Percentiles rank a stretch among this genome's conserved stretches.
Conservation (phyloP, 92 coral and sea anemone genomes). For the Epizoanthus rinbou region DNA sequence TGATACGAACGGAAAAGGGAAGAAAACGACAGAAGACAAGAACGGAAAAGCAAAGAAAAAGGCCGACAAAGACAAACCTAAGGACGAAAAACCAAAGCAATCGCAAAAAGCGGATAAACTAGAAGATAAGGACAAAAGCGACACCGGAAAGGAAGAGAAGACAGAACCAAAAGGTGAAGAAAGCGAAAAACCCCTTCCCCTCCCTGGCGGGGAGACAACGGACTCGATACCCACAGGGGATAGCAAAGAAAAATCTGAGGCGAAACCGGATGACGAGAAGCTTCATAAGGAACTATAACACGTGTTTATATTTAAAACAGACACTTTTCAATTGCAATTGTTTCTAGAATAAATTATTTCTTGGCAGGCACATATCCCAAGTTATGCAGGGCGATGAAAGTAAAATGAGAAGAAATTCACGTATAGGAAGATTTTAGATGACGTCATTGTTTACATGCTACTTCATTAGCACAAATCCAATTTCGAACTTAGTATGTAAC, state of each 20-base stretch:
- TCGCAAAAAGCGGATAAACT: background rate
- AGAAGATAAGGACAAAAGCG: slow-evolving; percentile 22
- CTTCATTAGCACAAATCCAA: too few species aligned
- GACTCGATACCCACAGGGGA: slow-evolving; percentile 1
- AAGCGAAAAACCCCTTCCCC: slow-evolving; percentile 62
- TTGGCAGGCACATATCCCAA: background rate
- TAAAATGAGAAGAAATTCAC: background rate
- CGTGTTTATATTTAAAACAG: slow-evolving; percentile 21
- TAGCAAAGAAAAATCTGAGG: slow-evolving; percentile 16
- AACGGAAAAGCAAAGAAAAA: slow-evolving; percentile 35
- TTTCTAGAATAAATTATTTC: slow-evolving; percentile 3
- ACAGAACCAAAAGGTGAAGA: slow-evolving; percentile 35
- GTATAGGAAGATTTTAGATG: background rate
- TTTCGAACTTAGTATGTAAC: too few species aligned
- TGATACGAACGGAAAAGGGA: slow-evolving; percentile 25
- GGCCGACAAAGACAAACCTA: slow-evolving; percentile 49
- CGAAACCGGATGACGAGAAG: background rate
- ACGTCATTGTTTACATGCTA: too few species aligned
- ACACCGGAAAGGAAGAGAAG: slow-evolving; percentile 2
- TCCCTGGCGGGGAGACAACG: slow-evolving; percentile 50
- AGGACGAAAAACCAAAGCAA: slow-evolving; percentile 52
- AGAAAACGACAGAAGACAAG: slow-evolving; percentile 11
- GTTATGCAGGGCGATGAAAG: background rate
- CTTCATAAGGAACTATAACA: slow-evolving; percentile 37
- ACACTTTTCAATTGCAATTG: slow-evolving; percentile 24